Conservation (phyloP, 1,140 invertebrate species). For the Wasmannia auropunctata region DNA sequence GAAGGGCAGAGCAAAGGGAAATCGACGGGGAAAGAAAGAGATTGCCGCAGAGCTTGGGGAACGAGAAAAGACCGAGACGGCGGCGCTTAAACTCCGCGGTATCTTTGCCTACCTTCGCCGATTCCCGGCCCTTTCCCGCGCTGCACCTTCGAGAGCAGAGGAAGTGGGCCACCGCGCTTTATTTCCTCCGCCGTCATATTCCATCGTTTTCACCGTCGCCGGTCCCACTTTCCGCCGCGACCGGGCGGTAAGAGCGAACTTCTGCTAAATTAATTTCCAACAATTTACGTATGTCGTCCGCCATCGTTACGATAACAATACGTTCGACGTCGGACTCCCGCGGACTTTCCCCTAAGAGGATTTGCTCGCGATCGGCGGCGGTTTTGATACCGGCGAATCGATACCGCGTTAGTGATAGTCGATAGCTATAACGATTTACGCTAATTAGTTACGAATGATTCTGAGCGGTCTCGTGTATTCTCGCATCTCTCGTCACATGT, state of each 20-base stretch:
- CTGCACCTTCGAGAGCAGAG: background rate
- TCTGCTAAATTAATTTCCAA: conserved; percentile 76
- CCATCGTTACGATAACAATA: conserved; percentile 72
- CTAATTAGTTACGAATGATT: conserved; percentile 46
- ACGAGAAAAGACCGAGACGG: conserved; percentile 25
- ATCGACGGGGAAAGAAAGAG: conserved; percentile 9
- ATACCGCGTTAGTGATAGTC: conserved; percentile 46
- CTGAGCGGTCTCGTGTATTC: background rate
- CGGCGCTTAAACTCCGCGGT: conserved; percentile 57
- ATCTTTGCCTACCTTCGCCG: conserved; percentile 54
- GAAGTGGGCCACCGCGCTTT: conserved; percentile 73
- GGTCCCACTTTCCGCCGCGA: conserved; percentile 24
- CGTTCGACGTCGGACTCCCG: conserved; percentile 22
- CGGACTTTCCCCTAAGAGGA: conserved; percentile 63
- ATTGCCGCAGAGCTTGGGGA: background rate
- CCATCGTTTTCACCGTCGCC: conserved; percentile 48
- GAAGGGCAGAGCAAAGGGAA: conserved; percentile 5
- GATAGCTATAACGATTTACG: conserved; percentile 44
- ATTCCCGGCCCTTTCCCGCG: conserved; percentile 48
- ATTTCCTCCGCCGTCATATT: conserved; percentile 59
- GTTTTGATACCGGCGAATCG: conserved; percentile 51
- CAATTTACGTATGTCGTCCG: conserved; percentile 74
- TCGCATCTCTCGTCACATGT: background rate
- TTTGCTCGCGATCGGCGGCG: conserved; percentile 53
- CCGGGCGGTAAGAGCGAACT: conserved; percentile 63